Base-by-base conservation (phyloP, 2,888 invertebrate genomes). In the Cerceris rybyensis region DNA sequence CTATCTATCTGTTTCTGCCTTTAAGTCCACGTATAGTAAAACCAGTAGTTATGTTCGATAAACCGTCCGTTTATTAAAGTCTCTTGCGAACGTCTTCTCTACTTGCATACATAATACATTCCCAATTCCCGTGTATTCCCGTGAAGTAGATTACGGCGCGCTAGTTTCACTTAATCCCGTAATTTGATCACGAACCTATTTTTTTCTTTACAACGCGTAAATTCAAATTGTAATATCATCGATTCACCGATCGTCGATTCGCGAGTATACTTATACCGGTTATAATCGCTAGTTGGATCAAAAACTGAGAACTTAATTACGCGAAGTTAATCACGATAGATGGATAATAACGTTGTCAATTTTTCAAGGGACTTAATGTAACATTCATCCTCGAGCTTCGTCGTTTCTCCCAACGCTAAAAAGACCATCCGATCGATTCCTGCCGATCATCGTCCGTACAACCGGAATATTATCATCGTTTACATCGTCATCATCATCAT, bases 1-100 rank as follows among this genome's bases (percentile, higher is more conserved):
- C 72, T 81, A 74, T 83, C 71, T 83, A 72, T 85, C 73, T 85
- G 80, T 77, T 76, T 82, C 78, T 82, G 79, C 82, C 85, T 84
- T 66, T 74, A 65, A 75, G 74, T 39, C 70, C 67, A 71, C 70
- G 58, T 73, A 68, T 82, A 80, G 80, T 78, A 69, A 28, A 77
- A 83, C 67, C 72, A 80, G 84, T 84, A 84, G 84, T 61, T 73
- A 64, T 73, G 59, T 78, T 69, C 39, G 70, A 76, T 82, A 78
- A 68, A 80, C 64, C 72, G 71, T 75, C 63, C 73, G 75, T 78
- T 67, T 71, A 65, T 79, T 70, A 78, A 68, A 68, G 49, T 46
- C 50, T 73, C 70, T 70, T 75, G 70, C 77, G 76, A 76, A 58
- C 75, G 60, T 78, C 52, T n/a, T 58, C 70, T 17, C 16, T n/a